phyloP scores from a whole-genome alignment of 2,888 invertebrate genomes.

The Drosophila prolongata region DNA sequence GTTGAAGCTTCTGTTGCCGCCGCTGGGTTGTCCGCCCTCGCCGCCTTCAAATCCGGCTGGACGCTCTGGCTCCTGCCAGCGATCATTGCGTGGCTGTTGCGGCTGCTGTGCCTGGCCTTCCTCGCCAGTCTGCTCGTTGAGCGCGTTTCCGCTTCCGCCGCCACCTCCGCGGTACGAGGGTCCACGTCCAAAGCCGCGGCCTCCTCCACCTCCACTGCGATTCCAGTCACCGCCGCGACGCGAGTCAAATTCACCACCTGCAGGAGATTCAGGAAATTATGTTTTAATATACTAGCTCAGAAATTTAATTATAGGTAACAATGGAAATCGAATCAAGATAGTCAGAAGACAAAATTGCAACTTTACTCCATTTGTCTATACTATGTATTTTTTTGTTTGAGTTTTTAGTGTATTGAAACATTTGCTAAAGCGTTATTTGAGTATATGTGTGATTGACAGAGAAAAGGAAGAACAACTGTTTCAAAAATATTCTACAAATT shows the following conservation, averaged over 20 bases:
- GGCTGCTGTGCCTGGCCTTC: conserved; percentile 80
- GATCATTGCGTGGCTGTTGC: conserved; percentile 86
- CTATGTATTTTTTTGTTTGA: not conserved
- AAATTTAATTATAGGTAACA: too few relatives aligned
- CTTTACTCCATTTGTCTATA: not conserved
- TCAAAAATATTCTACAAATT: not conserved
- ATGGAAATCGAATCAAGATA: too few relatives aligned
- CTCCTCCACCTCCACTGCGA: conserved; percentile 79
- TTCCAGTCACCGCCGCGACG: conserved; percentile 84
- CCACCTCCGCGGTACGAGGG: conserved; percentile 72
- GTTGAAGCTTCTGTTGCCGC: conserved; percentile 76
- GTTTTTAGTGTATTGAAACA: not conserved
- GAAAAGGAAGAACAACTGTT: not conserved
- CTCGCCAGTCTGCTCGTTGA: conserved; percentile 62
- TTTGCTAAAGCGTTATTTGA: not conserved
- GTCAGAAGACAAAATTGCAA: too few relatives aligned
- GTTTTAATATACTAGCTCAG: not conserved
- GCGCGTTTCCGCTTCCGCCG: conserved; percentile 65
- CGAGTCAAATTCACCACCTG: conserved; percentile 78
- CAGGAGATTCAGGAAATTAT: conserved; percentile 11
- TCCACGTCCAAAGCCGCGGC: conserved; percentile 77
- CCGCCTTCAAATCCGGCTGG: conserved; percentile 69
- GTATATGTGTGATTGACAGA: not conserved
- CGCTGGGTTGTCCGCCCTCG: conserved; percentile 51
- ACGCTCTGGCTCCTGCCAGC: conserved; percentile 88